Conservation (phyloP, 2,888 invertebrate genomes). For the Cepaea hortensis region DNA sequence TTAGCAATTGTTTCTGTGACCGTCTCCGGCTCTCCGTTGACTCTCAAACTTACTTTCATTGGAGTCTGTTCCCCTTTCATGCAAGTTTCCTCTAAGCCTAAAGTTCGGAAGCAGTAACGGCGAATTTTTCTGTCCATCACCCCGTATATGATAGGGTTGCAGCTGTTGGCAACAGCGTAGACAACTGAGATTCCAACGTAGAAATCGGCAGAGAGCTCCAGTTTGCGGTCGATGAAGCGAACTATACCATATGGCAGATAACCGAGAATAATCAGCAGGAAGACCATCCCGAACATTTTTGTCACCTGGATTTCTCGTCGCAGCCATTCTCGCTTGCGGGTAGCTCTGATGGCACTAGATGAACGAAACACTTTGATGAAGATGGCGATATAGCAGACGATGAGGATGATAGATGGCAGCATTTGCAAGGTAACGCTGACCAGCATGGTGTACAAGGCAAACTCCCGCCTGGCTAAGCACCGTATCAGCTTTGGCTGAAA, state of each 20-base stretch:
- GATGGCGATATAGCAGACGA: slow-evolving; percentile 73
- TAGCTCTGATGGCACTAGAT: slow-evolving; percentile 66
- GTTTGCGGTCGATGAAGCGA: slow-evolving; percentile 70
- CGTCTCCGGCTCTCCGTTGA: slow-evolving; percentile 52
- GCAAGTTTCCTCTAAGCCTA: slow-evolving; percentile 57
- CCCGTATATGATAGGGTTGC: slow-evolving; percentile 74
- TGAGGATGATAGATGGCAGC: slow-evolving; percentile 72
- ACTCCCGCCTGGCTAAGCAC: slow-evolving; percentile 70
- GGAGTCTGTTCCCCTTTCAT: slow-evolving; percentile 55
- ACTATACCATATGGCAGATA: slow-evolving; percentile 74
- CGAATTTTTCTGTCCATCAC: slow-evolving; percentile 74
- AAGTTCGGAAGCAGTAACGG: slow-evolving; percentile 66
- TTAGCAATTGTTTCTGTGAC: slow-evolving; percentile 56
- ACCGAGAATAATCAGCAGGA: slow-evolving; percentile 72
- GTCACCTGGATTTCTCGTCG: slow-evolving; percentile 74
- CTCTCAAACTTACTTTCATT: slow-evolving; percentile 48
- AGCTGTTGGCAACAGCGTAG: slow-evolving; percentile 73
- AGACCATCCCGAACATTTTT: slow-evolving; percentile 76
- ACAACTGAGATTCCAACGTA: slow-evolving; percentile 74
- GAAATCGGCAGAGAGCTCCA: slow-evolving; percentile 69
- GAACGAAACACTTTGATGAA: slow-evolving; percentile 72
- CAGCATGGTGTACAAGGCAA: slow-evolving; percentile 69
- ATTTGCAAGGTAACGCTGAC: slow-evolving; percentile 72
- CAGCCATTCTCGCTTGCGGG: slow-evolving; percentile 68
- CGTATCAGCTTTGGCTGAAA: slow-evolving; percentile 72